Evolutionary conservation across 2,113 vertebrate genomes (phyloP).

Genomic region (Dunckerocampus dactyliophorus): DNA sequence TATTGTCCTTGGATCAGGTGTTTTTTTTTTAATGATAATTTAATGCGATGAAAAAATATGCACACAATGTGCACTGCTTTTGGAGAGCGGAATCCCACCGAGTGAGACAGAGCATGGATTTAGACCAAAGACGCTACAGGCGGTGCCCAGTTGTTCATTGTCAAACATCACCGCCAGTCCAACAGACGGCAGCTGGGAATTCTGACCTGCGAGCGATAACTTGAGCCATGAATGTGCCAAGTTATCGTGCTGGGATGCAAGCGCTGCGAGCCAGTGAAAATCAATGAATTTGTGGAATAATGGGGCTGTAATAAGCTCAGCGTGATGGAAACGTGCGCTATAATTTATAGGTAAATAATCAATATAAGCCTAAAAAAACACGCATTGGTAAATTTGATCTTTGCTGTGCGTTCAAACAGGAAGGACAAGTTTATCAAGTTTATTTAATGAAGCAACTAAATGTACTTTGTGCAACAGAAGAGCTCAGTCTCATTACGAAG

Average conservation of each 20-base stretch:
- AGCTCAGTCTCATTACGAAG: not conserved
- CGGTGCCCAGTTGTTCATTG: conserved; percentile 9
- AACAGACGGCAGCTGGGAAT: conserved; percentile 13
- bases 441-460: conserved; percentile 5
- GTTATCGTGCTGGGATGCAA: conserved; percentile 8
- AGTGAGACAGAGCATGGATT: conserved; percentile 4
- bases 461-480: not conserved
- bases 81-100: not conserved
- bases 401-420: not conserved
- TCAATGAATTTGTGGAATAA: not conserved
- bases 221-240: conserved; percentile 11
- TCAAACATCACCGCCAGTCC: conserved; percentile 6
- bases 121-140: not conserved
- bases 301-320: not conserved
- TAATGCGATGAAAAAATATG: not conserved
- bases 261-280: not conserved
- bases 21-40: too few relatives aligned
- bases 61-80: not conserved
- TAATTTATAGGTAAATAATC: not conserved
- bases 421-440: conserved; percentile 2
- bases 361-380: not conserved
- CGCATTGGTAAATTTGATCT: not conserved
- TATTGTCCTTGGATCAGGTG: too few relatives aligned
- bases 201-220: conserved; percentile 12
- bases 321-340: not conserved